Percentiles rank a stretch among this genome's conserved stretches.
Evolutionary conservation across 2,888 invertebrate genomes (phyloP).

Genomic region (Drosophila sordidula): DNA sequence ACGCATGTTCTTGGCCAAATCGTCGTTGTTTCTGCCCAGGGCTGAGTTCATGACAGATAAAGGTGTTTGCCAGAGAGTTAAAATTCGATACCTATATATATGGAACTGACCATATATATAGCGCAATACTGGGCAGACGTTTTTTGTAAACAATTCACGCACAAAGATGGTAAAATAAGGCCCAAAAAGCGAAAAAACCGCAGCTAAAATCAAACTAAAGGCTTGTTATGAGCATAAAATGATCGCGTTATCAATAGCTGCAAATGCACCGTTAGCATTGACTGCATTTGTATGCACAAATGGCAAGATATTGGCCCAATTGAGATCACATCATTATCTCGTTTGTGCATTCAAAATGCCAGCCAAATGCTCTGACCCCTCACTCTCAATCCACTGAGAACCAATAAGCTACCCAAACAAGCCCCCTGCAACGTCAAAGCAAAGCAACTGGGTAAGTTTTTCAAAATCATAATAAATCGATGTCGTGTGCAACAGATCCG

Average conservation of each 20-base stretch:
- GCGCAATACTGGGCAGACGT: conserved; percentile 84
- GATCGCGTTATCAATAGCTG: conserved; percentile 58
- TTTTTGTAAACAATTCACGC: conserved; percentile 85
- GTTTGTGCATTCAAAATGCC: conserved; percentile 54
- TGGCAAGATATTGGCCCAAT: conserved; percentile 35
- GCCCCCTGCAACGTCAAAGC: conserved; percentile 60
- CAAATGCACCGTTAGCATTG: conserved; percentile 20
- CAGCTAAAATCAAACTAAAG: conserved; percentile 18
- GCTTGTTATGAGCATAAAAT: conserved; percentile 57
- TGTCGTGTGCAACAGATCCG: conserved; percentile 67
- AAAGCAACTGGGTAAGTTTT: conserved; percentile 77
- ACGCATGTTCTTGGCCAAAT: conserved; percentile 83
- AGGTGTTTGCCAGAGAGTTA: conserved; percentile 58
- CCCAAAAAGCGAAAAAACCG: conserved; percentile 51
- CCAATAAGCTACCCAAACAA: conserved; percentile 46
- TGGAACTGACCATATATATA: conserved; percentile 62
- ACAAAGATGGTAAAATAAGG: conserved; percentile 84
- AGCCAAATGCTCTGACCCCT: conserved; percentile 23
- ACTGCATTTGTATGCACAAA: conserved; percentile 51
- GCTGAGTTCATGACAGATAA: conserved; percentile 83
- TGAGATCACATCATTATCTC: conserved; percentile 32
- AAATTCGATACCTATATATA: conserved; percentile 23
- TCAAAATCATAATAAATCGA: conserved; percentile 71
- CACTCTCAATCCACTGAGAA: conserved; percentile 35
- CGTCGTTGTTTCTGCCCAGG: conserved; percentile 85